phyloP scores from a whole-genome alignment of 2,888 invertebrate species.

The Pyrrhia umbra region DNA sequence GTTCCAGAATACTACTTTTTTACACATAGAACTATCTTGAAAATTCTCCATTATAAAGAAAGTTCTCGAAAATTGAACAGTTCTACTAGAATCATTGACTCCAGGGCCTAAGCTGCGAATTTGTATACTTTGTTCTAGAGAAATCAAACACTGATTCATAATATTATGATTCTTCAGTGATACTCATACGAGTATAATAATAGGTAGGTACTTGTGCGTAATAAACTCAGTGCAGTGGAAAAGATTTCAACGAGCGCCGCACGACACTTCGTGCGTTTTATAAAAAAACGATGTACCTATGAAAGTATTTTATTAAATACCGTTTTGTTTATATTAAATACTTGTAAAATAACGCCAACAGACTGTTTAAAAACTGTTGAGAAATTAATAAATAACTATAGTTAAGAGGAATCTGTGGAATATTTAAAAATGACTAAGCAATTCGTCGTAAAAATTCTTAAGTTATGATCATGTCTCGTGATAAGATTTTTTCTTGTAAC shows the following conservation, averaged over 20 bases:
- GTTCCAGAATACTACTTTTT: too few species aligned
- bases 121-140: too few species aligned
- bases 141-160: too few species aligned
- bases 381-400: too few species aligned
- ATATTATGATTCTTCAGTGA: not conserved
- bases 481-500: conserved; percentile 18
- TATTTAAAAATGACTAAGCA: not conserved
- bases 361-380: too few species aligned
- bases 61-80: not conserved
- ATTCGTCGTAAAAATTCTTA: not conserved
- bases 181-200: not conserved
- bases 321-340: not conserved
- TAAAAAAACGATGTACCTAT: not conserved
- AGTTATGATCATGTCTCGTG: not conserved
- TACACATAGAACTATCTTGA: not conserved
- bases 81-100: too few species aligned
- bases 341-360: not conserved
- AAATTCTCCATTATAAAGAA: not conserved
- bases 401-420: too few species aligned
- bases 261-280: conserved; percentile 4
- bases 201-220: not conserved
- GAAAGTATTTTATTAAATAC: not conserved
- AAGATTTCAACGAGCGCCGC: conserved; percentile 71
- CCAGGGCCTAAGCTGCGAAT: too few species aligned
- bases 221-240: conserved; percentile 57